Base-by-base conservation (phyloP, 2,888 invertebrate genomes). In the Drosophila nr. perissopoda region DNA sequence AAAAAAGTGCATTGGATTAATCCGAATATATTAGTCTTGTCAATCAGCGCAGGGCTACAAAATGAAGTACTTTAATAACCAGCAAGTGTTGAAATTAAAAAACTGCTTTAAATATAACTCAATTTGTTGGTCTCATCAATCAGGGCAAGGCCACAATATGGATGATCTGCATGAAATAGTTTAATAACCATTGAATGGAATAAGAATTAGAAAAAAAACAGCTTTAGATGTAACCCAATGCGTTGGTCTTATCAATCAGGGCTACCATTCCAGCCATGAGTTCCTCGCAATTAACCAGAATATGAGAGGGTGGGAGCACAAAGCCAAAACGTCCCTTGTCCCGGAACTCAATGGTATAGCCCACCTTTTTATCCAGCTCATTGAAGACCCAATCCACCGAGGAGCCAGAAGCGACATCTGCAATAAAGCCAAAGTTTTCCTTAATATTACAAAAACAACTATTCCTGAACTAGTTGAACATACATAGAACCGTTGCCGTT, bases 241-340 rank as follows among this genome's bases (percentile, higher is more conserved):
- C 91, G 6, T 88, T 87, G 1, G 95, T 94, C 78, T 94, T 94
- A 0, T 88, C 84, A 16, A 95, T 92, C 40, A 95, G 87, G 6
- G 94, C 94, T 0, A 94, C 65, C 21, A 95, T 81, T 1, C 95
- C 95, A 25, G 93, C 93, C 68, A 95, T 81, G 0, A 94, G 93
- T 90, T 96, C 96, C 51, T 94, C 87, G 58, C 94, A 95, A 10
- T 95, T 94, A 16, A 95, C 94, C 7, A 94, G 83, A 67, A 97
- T 97, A 84, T 95, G 94, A 0, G 93, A 91, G 0, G 95, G 91
- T 0, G 97, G 97, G 0, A 97, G 93, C 0, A 96, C 91, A 88
- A 96, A 96, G 0, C 97, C 97, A 85, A 94, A 95, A 0, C 92
- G 88, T 0, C 96, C 96, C 4, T 93, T 94, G 88, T 97, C 97